A percentile compares a stretch with the other conserved stretches of the same genome.
These are phyloP conservation scores for Selene dorsalis DNA, from an alignment of 2,797 vertebrate genomes.

Conservation along the genomic window DNA sequence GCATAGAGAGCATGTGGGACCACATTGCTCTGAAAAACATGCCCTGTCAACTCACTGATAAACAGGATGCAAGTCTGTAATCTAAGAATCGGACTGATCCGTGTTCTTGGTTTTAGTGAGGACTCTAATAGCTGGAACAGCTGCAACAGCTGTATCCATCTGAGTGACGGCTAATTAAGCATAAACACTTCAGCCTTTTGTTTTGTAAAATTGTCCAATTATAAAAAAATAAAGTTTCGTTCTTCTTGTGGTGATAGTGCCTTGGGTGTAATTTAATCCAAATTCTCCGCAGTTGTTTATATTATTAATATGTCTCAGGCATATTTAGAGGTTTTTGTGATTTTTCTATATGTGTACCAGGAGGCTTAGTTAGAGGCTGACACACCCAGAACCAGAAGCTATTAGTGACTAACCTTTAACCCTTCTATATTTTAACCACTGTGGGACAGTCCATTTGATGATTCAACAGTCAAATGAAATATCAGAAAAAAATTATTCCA, in stretches of 20 bases:
- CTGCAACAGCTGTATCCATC: no score
- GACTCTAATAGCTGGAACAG: no score
- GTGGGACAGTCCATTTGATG: not conserved
- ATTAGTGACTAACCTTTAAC: not conserved
- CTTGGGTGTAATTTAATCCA: not conserved
- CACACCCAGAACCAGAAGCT: not conserved
- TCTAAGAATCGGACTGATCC: not conserved
- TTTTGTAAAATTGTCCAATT: not conserved
- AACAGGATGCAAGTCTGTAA: not conserved
- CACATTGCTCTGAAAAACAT: no score
- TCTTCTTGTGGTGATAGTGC: not conserved
- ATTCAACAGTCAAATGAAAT: not conserved
- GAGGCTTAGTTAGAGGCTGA: not conserved
- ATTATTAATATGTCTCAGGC: not conserved
- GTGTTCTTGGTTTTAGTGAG: not conserved
- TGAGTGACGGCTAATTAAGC: not conserved
- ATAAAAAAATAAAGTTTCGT: not conserved
- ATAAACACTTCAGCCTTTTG: not conserved
- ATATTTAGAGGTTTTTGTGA: not conserved
- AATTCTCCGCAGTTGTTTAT: not conserved
- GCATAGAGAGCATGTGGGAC: no score
- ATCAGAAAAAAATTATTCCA: not conserved
- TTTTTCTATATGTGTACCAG: not conserved
- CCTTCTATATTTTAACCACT: not conserved
- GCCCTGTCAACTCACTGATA: not conserved